Base-by-base conservation (phyloP, 2,888 invertebrate genomes). In the Spisula solida region DNA sequence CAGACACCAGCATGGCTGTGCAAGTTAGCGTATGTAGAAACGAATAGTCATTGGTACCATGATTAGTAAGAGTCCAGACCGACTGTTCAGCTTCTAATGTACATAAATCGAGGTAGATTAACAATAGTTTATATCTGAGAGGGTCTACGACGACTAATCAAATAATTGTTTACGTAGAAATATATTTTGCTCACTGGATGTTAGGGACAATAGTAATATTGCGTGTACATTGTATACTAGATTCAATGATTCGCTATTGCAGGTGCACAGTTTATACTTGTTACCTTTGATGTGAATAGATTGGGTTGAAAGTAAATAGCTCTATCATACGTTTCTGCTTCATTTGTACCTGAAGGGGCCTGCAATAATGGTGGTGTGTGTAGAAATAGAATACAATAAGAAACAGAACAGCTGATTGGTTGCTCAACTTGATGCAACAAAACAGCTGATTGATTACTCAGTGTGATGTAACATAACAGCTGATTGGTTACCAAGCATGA, bases 281-380 rank as follows among this genome's bases (percentile, higher is more conserved):
- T 88, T 90, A 90, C 90, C 90, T 90, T 90, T n/a, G 90, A 90
- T 41, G 86, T 88, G 81, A 90, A 88, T 81, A 90, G 48, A 90
- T 90, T 90, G 75, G 90, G 90, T 88, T 90, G 90, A 60, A 88
- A 88, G 84, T 90, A 90, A 51, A 90, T 90, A 66, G 84, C 79
- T 75, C 70, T 80, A 55, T 88, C 86, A 88, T 88, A 88, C 12
- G 83, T 83, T n/a, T 66, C 78, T 31, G 56, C 82, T n/a, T 88
- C 90, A 80, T 82, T 85, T 56, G 66, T 70, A 55, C 80, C 85
- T 56, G 83, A 82, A n/a, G 88, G 90, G 70, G 87, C 87, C 90
- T 90, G 90, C 66, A 88, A 90, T 34, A 75, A 75, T 75, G 31
- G 31, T 31, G 12, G 31, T 31, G 31, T 31, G 34, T 34, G 31